Evolutionary conservation across 2,113 vertebrate species (phyloP).

Genomic region (Circaetus cinerascens): DNA sequence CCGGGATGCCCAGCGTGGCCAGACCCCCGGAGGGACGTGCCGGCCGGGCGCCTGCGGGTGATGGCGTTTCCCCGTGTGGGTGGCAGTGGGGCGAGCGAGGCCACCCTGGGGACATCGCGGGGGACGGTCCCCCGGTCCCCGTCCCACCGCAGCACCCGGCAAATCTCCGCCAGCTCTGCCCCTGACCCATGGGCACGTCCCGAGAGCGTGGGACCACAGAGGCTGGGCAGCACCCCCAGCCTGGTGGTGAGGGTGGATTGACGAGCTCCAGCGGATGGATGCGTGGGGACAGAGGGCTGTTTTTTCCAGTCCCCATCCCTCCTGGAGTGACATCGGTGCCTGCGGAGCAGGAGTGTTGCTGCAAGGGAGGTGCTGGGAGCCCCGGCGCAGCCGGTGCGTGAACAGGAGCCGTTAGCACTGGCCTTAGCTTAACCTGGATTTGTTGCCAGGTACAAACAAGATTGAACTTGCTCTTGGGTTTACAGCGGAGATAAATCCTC

Average conservation of each 20-base stretch:
- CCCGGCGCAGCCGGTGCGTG: background rate
- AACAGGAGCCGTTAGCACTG: background rate
- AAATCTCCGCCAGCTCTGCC: background rate
- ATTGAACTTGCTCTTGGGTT: background rate
- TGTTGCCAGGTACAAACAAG: background rate
- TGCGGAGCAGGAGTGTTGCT: background rate
- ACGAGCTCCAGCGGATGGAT: rapidly evolving
- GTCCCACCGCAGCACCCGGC: rapidly evolving
- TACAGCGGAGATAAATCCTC: background rate
- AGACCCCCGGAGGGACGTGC: rapidly evolving
- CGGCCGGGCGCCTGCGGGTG: background rate
- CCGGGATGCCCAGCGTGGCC: background rate
- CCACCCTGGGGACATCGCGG: background rate
- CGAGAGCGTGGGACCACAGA: rapidly evolving
- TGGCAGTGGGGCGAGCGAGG: background rate
- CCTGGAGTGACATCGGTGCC: background rate
- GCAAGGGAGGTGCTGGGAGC: background rate
- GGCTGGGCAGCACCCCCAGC: background rate
- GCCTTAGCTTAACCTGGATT: background rate
- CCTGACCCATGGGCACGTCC: rapidly evolving
- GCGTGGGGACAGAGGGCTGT: background rate
- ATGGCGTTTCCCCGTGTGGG: background rate
- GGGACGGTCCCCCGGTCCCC: rapidly evolving
- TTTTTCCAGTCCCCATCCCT: background rate
- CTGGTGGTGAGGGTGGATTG: rapidly evolving